Percentiles rank a stretch among this genome's conserved stretches.
These are phyloP conservation scores for Varanus komodoensis DNA, from an alignment of 2,113 vertebrate species.

Conservation along the genomic window DNA sequence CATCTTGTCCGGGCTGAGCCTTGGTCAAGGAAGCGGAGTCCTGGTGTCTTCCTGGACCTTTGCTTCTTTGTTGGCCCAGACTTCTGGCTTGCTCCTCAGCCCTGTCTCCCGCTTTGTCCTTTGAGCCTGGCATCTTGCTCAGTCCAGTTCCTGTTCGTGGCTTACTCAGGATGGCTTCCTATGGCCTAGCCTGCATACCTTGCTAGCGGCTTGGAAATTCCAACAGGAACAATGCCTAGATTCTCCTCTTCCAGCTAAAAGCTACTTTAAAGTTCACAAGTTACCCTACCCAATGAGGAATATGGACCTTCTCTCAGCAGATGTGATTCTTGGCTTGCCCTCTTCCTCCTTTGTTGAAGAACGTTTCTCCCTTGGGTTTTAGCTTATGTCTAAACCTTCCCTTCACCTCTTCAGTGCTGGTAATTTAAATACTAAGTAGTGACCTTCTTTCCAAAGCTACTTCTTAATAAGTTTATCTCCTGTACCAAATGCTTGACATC, in stretches of 20 bases:
- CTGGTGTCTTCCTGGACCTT: too few relatives aligned
- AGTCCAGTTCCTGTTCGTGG: too few relatives aligned
- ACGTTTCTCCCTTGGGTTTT: background rate
- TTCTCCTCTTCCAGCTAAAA: background rate
- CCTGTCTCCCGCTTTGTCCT: too few relatives aligned
- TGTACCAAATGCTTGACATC: conserved; percentile 10
- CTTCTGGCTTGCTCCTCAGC: too few relatives aligned
- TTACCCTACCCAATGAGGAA: rapidly evolving
- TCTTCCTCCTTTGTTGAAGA: too few relatives aligned
- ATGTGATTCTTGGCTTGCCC: background rate
- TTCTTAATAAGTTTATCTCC: background rate
- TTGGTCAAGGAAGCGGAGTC: too few relatives aligned
- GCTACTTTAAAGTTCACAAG: background rate
- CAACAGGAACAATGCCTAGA: background rate
- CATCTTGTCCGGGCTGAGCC: too few relatives aligned
- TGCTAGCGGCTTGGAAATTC: too few relatives aligned
- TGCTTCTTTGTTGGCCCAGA: too few relatives aligned
- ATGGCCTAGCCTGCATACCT: too few relatives aligned
- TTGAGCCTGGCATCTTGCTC: too few relatives aligned
- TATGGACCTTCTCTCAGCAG: background rate
- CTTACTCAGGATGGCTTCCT: too few relatives aligned
- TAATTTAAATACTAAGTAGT: background rate
- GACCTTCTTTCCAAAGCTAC: background rate
- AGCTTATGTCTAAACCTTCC: background rate
- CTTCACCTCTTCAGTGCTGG: background rate